phyloP scores from a whole-genome alignment of 2,113 vertebrate species.

The Sorex araneus region DNA sequence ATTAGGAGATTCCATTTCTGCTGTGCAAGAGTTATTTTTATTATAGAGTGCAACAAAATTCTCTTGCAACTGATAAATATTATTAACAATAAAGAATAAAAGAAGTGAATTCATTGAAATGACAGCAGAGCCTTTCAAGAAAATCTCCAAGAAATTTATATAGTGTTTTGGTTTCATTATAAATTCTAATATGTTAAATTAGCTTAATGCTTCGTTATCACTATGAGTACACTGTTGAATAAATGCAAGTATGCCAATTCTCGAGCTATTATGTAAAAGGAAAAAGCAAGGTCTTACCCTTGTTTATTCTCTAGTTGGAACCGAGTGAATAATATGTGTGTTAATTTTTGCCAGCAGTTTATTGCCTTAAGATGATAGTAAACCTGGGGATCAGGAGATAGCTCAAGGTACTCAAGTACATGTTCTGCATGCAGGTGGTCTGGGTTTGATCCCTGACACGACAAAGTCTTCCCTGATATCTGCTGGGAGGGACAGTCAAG shows the following conservation, averaged over 20 bases:
- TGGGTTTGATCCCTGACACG: no score
- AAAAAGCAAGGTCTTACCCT: background rate
- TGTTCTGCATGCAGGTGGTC: no score
- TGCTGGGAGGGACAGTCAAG: no score
- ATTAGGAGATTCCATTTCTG: conserved; percentile 46
- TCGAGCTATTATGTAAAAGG: conserved; percentile 23
- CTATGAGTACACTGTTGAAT: background rate
- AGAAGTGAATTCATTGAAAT: background rate
- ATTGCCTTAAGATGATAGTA: conserved; percentile 1
- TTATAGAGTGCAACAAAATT: background rate
- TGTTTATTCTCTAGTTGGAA: background rate
- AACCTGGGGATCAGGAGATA: background rate
- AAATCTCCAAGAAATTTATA: conserved; percentile 20
- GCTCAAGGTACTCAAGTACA: no score
- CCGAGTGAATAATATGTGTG: background rate
- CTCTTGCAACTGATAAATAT: background rate
- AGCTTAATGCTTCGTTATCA: conserved; percentile 26
- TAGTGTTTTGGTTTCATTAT: conserved; percentile 8
- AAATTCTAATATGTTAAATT: conserved; percentile 11
- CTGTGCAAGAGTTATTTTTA: background rate
- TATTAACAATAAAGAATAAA: conserved; percentile 55
- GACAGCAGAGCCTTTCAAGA: background rate
- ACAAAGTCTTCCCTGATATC: no score
- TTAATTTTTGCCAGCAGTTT: conserved; percentile 3
- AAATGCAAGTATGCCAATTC: conserved; percentile 21